phyloP scores from a whole-genome alignment of 2,888 invertebrate genomes.

The Willowsia nigromaculata region DNA sequence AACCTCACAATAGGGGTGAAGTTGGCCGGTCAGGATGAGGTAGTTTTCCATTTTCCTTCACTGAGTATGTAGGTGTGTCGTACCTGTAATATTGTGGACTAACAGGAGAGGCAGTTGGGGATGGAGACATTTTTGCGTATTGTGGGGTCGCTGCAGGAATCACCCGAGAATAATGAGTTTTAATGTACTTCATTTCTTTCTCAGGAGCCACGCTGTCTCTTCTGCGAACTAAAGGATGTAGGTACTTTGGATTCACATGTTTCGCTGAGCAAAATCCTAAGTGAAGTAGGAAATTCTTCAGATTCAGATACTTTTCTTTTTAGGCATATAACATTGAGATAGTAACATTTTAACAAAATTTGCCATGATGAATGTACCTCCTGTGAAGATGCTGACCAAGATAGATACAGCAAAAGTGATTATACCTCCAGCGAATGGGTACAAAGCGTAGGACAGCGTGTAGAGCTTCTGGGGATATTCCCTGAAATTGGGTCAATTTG shows the following conservation, averaged over 20 bases:
- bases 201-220: not conserved
- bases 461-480: slow-evolving; percentile 70
- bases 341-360: too few species aligned
- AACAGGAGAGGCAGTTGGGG: slow-evolving; percentile 48
- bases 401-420: slow-evolving; percentile 58
- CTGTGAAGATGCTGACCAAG: slow-evolving; percentile 57
- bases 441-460: slow-evolving; percentile 70
- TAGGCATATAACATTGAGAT: too few species aligned
- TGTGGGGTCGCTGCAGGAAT: slow-evolving; percentile 45
- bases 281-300: not conserved
- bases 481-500: slow-evolving; percentile 17
- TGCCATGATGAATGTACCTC: slow-evolving; percentile 26
- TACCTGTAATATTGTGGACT: slow-evolving; percentile 47
- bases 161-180: not conserved
- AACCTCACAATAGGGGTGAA: not conserved
- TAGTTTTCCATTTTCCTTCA: slow-evolving; percentile 6
- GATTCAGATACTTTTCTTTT: too few species aligned
- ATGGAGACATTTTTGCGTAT: slow-evolving; percentile 55
- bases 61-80: slow-evolving; percentile 33
- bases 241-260: slow-evolving; percentile 70
- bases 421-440: slow-evolving; percentile 69
- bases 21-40: not conserved
- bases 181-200: slow-evolving; percentile 55
- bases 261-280: slow-evolving; percentile 60
- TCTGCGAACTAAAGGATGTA: slow-evolving; percentile 72